Base-by-base conservation (phyloP, 2,888 invertebrate species). In the Halocaridina rubra region DNA sequence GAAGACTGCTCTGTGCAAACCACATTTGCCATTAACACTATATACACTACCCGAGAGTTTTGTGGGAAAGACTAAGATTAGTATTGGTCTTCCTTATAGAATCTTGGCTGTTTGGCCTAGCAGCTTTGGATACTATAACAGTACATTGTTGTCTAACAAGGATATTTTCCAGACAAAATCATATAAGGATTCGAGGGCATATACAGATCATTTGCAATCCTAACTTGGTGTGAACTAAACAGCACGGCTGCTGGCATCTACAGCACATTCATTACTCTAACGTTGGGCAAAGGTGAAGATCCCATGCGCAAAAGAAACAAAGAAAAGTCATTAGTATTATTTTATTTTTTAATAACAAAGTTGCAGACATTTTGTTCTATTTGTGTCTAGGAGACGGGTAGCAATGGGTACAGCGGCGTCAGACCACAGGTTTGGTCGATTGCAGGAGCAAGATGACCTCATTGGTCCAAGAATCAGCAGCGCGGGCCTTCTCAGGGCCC, bases 281-380 rank as follows among this genome's bases (percentile, higher is more conserved):
- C n/a, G 22, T n/a, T n/a, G 53, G n/a, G 1, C 3, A 27, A 8
- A 67, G 16, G 27, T 24, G 2, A 67, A 67, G 2, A 27, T 24
- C n/a, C 8, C 24, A n/a, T 7, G 16, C 4, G 16, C 24, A 16
- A 27, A 33, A 3, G 19, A 39, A 10, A n/a, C 46, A 39, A 8
- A 74, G 74, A 77, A 22, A 59, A 46, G n/a, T 84, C 82, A 84
- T 78, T 84, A 84, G 82, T 78, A 84, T 84, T 77, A 84, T 84
- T 84, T 84, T 84, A 84, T 81, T 84, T 71, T 82, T 84, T 84
- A 84, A 84, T 84, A 84, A 84, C 82, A 84, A 84, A 84, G 82
- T 84, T 84, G 82, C 82, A 84, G 82, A 84, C 82, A 84, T 84
- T 84, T 84, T 79, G 82, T 84, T 84, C 82, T 84, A 84, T 77